Percentiles rank a stretch among this genome's conserved stretches.
Evolutionary conservation across 2,113 vertebrate genomes (phyloP).

Genomic region (Sarotherodon lohbergeri): DNA sequence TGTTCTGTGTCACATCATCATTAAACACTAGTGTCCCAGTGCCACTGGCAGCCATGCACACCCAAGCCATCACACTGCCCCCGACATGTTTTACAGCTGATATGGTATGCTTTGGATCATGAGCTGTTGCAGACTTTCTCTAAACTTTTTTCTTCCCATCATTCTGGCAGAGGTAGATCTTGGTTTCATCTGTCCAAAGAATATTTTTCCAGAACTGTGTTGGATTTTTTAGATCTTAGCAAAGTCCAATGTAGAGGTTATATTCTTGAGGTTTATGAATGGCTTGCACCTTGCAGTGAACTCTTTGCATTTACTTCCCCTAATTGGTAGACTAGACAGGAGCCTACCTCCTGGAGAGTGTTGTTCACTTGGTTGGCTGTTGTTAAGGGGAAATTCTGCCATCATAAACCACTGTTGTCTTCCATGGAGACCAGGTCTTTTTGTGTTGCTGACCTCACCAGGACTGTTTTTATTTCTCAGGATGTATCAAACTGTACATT

Average conservation of each 20-base stretch:
- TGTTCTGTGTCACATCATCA: neutral
- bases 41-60: no score
- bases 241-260: neutral
- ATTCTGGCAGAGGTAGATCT: neutral
- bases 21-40: neutral
- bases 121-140: neutral
- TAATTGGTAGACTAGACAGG: neutral
- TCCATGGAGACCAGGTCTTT: neutral
- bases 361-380: neutral
- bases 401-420: neutral
- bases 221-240: neutral
- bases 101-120: neutral
- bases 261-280: neutral
- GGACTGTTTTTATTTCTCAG: neutral
- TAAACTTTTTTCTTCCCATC: neutral
- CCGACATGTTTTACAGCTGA: neutral
- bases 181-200: neutral
- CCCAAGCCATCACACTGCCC: no score
- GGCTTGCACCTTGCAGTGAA: neutral
- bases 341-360: neutral
- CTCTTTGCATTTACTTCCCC: neutral
- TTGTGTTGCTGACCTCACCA: neutral
- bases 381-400: neutral
- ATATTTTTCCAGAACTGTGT: neutral
- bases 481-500: neutral